Evolutionary conservation across 2,113 vertebrate genomes (phyloP).

Genomic region (Chelonoidis abingdonii): DNA sequence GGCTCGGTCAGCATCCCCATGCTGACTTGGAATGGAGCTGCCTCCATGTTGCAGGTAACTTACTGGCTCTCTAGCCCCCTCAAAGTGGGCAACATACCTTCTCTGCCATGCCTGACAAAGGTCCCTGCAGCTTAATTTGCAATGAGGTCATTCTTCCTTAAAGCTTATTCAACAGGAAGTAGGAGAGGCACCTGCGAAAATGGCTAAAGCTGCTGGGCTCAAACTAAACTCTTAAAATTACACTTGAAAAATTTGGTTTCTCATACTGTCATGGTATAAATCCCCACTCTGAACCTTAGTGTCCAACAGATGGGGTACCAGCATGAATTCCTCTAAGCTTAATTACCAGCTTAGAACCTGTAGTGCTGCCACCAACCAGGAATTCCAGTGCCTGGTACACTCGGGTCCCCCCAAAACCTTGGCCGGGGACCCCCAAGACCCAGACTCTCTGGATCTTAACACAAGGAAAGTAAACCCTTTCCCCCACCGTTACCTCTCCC

Average conservation of each 20-base stretch:
- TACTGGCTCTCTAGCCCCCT: background rate
- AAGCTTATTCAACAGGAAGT: slow-evolving; percentile 1
- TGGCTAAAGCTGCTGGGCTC: slow-evolving; percentile 7
- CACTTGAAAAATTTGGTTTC: slow-evolving; percentile 11
- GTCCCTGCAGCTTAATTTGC: background rate
- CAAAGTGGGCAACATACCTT: background rate
- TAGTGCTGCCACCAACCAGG: no score
- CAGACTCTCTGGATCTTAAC: no score
- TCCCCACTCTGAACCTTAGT: no score
- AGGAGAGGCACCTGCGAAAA: background rate
- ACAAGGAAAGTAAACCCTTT: no score
- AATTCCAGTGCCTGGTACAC: no score
- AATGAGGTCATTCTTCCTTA: background rate
- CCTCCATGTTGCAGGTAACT: background rate
- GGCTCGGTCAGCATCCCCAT: background rate
- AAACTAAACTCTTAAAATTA: slow-evolving; percentile 40
- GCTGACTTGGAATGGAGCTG: background rate
- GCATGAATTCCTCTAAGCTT: no score
- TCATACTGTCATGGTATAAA: background rate
- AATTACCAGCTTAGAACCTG: no score
- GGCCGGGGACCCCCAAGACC: no score
- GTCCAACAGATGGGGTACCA: no score
- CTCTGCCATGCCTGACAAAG: background rate
- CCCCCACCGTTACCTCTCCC: no score
- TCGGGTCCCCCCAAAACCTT: no score